These are phyloP conservation scores for Semaprochilodus insignis DNA, from an alignment of 2,797 vertebrate genomes.

Conservation along the genomic window DNA sequence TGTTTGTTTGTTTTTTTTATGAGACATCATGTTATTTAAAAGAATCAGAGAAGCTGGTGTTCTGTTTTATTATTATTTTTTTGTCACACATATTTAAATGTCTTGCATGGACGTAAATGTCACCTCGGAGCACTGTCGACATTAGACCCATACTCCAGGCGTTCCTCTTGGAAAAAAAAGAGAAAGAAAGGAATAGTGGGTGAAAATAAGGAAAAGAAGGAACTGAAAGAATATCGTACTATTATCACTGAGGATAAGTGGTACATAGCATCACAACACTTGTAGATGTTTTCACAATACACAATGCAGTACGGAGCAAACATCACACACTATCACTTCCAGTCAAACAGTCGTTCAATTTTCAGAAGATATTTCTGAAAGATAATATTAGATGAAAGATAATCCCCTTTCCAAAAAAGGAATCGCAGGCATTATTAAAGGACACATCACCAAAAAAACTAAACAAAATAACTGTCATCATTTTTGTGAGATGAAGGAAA, in stretches of 20 bases:
- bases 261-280: background rate
- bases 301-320: background rate
- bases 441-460: too few species aligned
- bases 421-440: too few species aligned
- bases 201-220: background rate
- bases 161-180: background rate
- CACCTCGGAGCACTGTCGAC: slow-evolving; percentile 65
- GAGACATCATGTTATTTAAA: slow-evolving; percentile 57
- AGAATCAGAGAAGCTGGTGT: slow-evolving; percentile 47
- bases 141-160: slow-evolving; percentile 54
- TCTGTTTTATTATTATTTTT: slow-evolving; percentile 22
- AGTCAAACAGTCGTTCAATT: too few species aligned
- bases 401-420: too few species aligned
- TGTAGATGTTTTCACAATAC: background rate
- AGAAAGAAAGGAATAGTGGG: background rate
- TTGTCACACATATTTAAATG: slow-evolving; percentile 63
- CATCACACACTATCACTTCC: too few species aligned
- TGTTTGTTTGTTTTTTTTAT: background rate
- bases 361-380: too few species aligned
- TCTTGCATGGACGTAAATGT: slow-evolving; percentile 68
- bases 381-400: too few species aligned
- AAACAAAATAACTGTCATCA: too few species aligned
- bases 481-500: too few species aligned
- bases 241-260: background rate
- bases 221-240: background rate